Conservation (phyloP, 2,113 vertebrate genomes). For the Chaenogobius annularis region DNA sequence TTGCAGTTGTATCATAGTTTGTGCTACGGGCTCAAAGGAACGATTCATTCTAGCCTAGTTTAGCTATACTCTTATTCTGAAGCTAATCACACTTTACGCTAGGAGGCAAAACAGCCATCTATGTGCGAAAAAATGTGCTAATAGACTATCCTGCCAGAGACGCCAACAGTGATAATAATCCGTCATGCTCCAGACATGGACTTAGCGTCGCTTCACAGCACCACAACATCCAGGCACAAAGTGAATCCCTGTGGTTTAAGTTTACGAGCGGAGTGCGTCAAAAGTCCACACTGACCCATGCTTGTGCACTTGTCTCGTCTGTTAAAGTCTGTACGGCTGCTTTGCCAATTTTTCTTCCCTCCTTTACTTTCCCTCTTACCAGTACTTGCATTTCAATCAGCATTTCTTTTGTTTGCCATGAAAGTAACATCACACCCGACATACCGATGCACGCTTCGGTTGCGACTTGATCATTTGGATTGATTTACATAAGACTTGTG, state of each 20-base stretch:
- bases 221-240: conserved; percentile 43
- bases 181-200: conserved; percentile 47
- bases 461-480: conserved; percentile 42
- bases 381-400: conserved; percentile 28
- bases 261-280: conserved; percentile 63
- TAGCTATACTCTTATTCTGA: background rate
- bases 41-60: too few relatives aligned
- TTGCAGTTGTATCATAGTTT: background rate
- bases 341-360: conserved; percentile 62
- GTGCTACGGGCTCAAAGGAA: too few relatives aligned
- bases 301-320: conserved; percentile 65
- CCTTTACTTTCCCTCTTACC: conserved; percentile 24
- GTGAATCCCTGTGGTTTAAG: conserved; percentile 58
- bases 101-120: background rate
- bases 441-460: conserved; percentile 36
- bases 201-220: conserved; percentile 53
- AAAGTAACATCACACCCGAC: conserved; percentile 21
- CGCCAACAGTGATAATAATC: conserved; percentile 52
- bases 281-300: conserved; percentile 53
- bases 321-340: conserved; percentile 57
- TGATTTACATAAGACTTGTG: conserved; percentile 56
- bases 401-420: conserved; percentile 45
- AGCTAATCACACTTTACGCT: background rate
- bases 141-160: conserved; percentile 64
- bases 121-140: conserved; percentile 34